Percentiles rank a stretch among this genome's conserved stretches.
Evolutionary conservation across 2,797 vertebrate genomes (phyloP).

Genomic region (Xenops minutus): DNA sequence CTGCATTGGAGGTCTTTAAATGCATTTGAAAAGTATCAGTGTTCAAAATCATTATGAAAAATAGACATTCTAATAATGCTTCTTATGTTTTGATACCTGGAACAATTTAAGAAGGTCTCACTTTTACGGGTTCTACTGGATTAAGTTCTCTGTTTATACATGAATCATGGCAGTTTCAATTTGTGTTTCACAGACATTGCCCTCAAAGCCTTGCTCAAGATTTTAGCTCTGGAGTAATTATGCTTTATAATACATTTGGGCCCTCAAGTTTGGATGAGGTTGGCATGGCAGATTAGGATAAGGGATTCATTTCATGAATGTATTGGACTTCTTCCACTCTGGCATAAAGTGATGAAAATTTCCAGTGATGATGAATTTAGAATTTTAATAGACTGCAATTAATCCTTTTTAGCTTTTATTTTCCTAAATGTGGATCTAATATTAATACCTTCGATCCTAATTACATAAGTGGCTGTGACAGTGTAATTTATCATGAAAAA

Average conservation of each 20-base stretch:
- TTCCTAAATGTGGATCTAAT: not conserved
- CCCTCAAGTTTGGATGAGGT: conserved; percentile 49
- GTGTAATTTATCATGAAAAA: conserved; percentile 58
- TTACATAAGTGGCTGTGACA: conserved; percentile 32
- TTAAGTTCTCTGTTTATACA: conserved; percentile 46
- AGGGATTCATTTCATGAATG: conserved; percentile 46
- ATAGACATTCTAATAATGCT: not conserved
- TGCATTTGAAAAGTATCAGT: not conserved
- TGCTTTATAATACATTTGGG: conserved; percentile 58
- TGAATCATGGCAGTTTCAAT: conserved; percentile 46
- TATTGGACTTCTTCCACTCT: conserved; percentile 40
- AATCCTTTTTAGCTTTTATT: conserved; percentile 50
- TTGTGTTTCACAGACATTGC: conserved; percentile 42
- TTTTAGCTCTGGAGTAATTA: conserved; percentile 70
- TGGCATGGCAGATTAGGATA: conserved; percentile 6
- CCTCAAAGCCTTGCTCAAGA: conserved; percentile 52
- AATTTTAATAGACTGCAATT: conserved; percentile 73
- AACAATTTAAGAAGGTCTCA: not conserved
- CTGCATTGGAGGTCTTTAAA: not conserved
- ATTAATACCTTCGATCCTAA: conserved; percentile 46
- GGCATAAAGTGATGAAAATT: conserved; percentile 34
- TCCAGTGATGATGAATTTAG: conserved; percentile 59
- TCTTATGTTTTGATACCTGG: not conserved
- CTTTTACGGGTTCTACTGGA: not conserved
- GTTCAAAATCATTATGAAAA: not conserved